Base-by-base conservation (phyloP, 2,888 invertebrate species). In the Adela reaumurella region DNA sequence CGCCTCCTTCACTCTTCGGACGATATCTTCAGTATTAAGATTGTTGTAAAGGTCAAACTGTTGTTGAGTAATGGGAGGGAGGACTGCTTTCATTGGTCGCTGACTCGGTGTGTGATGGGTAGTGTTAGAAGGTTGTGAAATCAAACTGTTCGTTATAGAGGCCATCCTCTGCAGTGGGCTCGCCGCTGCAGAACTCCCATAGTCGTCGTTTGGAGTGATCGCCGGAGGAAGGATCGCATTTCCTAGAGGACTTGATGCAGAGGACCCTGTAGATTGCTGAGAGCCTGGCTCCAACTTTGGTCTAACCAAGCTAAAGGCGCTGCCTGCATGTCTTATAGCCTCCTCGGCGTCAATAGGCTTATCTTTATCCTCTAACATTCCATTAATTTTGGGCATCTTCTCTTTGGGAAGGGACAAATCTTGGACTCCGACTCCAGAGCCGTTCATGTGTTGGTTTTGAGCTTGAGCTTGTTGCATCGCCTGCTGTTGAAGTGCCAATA, bases 31-130 rank as follows among this genome's bases (percentile, higher is more conserved):
- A 1, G 99, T 99, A 70, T 98, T 97, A 55, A 99, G 84, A 69
- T 94, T 94, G 67, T 97, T 94, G 80, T 96, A 97, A 78, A 94
- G 88, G 73, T 99, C 98, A 72, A 98, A 98, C 67, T 99, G 97
- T 62, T 98, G 97, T 67, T 98, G 98, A 1, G 97, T 97, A 56
- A 99, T 97, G 2, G 98, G 97, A 43, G 97, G 97, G 59, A 98
- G 83, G 45, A 98, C 97, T 24, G 97, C 96, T 77, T 96, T 95
- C 61, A 96, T 85, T 16, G 97, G 96, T 57, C 97, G 82, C 65
- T 94, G 94, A 44, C 87, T 87, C 16, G 89, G 85, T 47, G 88
- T 81, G 62, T 93, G 94, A 65, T 94, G 92, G 10, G 92, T 87
- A 56, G 93, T 92, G 52, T 91, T 86, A 52, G 90, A 87, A 50